Conservation (phyloP, 2,888 invertebrate genomes). For the Idaea biselata region DNA sequence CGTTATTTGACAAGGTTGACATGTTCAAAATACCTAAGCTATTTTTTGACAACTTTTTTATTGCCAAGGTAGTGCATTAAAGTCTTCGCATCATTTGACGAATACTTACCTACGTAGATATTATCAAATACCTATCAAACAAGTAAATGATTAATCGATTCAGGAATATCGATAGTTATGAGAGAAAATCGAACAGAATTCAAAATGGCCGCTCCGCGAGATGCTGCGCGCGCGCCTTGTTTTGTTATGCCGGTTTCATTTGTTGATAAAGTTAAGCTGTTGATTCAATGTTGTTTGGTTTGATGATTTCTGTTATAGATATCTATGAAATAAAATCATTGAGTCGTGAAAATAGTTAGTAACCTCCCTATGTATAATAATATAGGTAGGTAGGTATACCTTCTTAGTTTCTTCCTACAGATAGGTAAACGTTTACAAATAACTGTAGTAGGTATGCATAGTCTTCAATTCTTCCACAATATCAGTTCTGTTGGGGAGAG, state of each 20-base stretch:
- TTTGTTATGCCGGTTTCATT: slow-evolving; percentile 32
- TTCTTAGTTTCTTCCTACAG: too few relatives aligned
- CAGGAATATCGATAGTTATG: slow-evolving; percentile 54
- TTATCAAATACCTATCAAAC: slow-evolving; percentile 48
- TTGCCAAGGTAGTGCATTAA: background rate
- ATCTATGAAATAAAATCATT: too few relatives aligned
- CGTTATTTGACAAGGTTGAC: too few relatives aligned
- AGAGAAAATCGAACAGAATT: slow-evolving; percentile 1
- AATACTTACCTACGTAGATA: slow-evolving; percentile 60
- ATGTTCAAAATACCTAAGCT: too few relatives aligned
- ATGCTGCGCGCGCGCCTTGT: slow-evolving; percentile 40
- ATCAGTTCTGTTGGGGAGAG: too few relatives aligned
- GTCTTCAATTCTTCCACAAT: too few relatives aligned
- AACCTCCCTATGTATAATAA: too few relatives aligned
- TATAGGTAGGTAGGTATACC: background rate
- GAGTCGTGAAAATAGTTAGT: too few relatives aligned
- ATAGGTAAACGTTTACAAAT: too few relatives aligned
- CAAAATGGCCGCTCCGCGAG: slow-evolving; percentile 74
- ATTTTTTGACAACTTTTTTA: too few relatives aligned
- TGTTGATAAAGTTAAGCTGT: background rate
- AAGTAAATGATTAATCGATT: slow-evolving; percentile 69
- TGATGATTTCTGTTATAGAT: too few relatives aligned
- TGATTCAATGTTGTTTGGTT: background rate
- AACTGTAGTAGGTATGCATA: too few relatives aligned
- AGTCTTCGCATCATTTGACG: slow-evolving; percentile 59